Evolutionary conservation across 2,797 vertebrate genomes (phyloP), one percentile per base, ranked within the genome.

Genomic region (Paramormyrops hopkinsi): DNA sequence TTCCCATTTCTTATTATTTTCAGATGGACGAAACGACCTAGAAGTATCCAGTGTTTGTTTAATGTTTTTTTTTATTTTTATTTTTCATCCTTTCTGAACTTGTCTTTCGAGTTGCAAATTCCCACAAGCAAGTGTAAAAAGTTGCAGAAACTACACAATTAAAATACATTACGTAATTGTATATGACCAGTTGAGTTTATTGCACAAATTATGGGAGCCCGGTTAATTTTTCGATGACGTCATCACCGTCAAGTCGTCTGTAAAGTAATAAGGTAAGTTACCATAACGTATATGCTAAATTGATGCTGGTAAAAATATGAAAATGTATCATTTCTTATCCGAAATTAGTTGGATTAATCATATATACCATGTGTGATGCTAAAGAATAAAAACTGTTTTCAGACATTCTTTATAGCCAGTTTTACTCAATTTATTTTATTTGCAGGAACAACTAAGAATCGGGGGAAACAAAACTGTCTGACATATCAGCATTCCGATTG

Each of bases 181-280:
- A 59, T 8, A 73, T 69, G 59, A 41, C 33, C 46, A 73, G 8
- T 73, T 86, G 86, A 48, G 33, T 62, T 51, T 76, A 25, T 8
- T 22, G 85, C 33, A 87, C 17, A 87, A 51, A 3, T 89, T 53
- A 86, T 17, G 89, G 86, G 76, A 88, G 44, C 51, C 25, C 29
- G 88, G 41, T 22, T 88, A 84, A 85, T 59, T 65, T 87, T 46
- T 54, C 29, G 84, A 29, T 91, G 87, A 90, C 90, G 86, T 90
- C 91, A 90, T 62, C 89, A 51, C 91, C 91, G 37, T 41, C 90
- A 87, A 56, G 86, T 89, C 89, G 89, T 56, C 89, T 90, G 6
- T 88, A 92, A 90, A 37, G 83, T 65, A 22, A 88, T 88, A 88
- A 92, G 95, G 95, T 95, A 91, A 95, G 95, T 93, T 33, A 89